These are phyloP conservation scores for rat (Rattus norvegicus) DNA, from an alignment of 2,113 vertebrate genomes.

Conservation along the genomic window DNA sequence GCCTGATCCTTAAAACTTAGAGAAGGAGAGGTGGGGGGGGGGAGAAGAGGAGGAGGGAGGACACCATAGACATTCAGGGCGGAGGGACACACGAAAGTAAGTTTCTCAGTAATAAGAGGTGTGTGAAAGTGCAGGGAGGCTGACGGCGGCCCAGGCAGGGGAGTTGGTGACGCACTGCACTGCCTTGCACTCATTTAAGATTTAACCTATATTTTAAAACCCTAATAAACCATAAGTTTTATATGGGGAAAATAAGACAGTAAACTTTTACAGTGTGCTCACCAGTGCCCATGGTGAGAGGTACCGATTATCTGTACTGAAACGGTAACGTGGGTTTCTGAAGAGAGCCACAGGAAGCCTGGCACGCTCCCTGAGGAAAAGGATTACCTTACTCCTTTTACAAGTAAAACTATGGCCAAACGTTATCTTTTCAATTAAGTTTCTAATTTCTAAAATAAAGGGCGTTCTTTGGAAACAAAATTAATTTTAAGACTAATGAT, in stretches of 20 bases:
- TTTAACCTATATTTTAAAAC: slow-evolving; percentile 48
- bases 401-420: not conserved
- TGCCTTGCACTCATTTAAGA: slow-evolving; percentile 33
- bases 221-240: slow-evolving; percentile 39
- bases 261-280: slow-evolving; percentile 40
- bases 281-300: not conserved
- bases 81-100: slow-evolving; percentile 23
- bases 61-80: not conserved
- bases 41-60: not conserved
- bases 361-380: slow-evolving; percentile 27
- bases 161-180: not conserved
- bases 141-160: not conserved
- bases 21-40: no score
- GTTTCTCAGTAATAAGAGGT: not conserved
- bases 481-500: slow-evolving; percentile 44
- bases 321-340: slow-evolving; percentile 26
- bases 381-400: not conserved
- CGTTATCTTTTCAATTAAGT: slow-evolving; percentile 49
- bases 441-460: not conserved
- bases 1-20: slow-evolving; percentile 35
- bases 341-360: not conserved
- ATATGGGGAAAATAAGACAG: slow-evolving; percentile 20
- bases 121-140: not conserved
- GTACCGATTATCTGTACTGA: not conserved
- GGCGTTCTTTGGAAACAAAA: not conserved